Evolutionary conservation across 2,888 invertebrate species (phyloP), one percentile per base, ranked within the genome.

Genomic region (Lymantria dispar): DNA sequence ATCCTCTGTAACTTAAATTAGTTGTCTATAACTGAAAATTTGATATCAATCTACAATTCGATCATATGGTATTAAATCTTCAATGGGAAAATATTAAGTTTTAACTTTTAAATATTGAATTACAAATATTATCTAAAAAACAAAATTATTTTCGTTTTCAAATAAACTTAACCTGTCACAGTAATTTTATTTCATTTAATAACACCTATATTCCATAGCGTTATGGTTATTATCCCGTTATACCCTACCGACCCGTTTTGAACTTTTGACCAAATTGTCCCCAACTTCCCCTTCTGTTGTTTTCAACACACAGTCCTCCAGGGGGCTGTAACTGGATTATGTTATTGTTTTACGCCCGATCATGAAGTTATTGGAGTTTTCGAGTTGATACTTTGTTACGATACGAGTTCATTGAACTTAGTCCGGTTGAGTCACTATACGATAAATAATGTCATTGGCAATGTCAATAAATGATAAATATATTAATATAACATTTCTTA

Each of bases 261-360:
- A 50, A 48, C 45, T 51, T 13, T 48, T 46, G 48, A 54, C 50
- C 50, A 60, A 68, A 51, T 66, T 60, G 40, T 47, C 42, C n/a
- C 14, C 47, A 54, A 57, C 48, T 60, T 62, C 62, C 62, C 69
- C 55, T 49, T 51, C 61, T 58, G 67, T 70, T 70, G 68, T 72
- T 73, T 68, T 67, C 60, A 68, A 52, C 57, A 60, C 65, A 47
- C 41, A 30, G 39, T 40, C 14, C 60, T 44, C 68, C 13, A 47
- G 56, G 60, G 68, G 50, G 47, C 31, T 54, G 62, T 76, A 71
- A 78, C 70, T 76, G 68, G 68, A 76, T 78, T 76, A 74, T 60
- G 65, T 71, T 72, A 74, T 77, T 76, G 76, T 72, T 72, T 73
- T 72, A 74, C 62, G 63, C 58, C 38, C 50, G 42, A 53, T 47